phyloP scores from a whole-genome alignment of 2,888 invertebrate species.

The Ennomos fuscantarius region DNA sequence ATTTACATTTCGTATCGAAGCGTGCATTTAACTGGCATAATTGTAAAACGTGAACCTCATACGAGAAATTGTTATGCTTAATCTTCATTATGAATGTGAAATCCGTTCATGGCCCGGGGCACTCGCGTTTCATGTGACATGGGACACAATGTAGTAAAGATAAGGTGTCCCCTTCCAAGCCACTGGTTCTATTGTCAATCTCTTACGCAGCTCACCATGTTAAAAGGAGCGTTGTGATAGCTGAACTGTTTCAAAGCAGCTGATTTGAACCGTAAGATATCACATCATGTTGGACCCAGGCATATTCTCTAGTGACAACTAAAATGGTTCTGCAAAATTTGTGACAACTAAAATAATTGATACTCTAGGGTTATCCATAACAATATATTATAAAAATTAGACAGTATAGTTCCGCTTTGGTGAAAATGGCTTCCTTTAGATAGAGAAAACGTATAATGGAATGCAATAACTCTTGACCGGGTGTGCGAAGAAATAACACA shows the following conservation, averaged over 20 bases:
- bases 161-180: slow-evolving; percentile 80
- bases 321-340: not conserved
- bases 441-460: slow-evolving; percentile 85
- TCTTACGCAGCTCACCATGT: slow-evolving; percentile 73
- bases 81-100: slow-evolving; percentile 77
- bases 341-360: slow-evolving; percentile 3
- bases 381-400: slow-evolving; percentile 67
- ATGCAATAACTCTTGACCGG: slow-evolving; percentile 86
- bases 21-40: slow-evolving; percentile 44
- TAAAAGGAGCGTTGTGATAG: slow-evolving; percentile 65
- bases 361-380: too few relatives aligned
- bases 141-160: slow-evolving; percentile 81
- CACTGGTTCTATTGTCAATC: slow-evolving; percentile 80
- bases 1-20: slow-evolving; percentile 48
- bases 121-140: slow-evolving; percentile 77
- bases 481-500: slow-evolving; percentile 85
- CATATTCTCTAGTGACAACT: slow-evolving; percentile 16
- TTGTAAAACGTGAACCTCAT: slow-evolving; percentile 47
- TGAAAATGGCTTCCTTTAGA: slow-evolving; percentile 84
- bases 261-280: slow-evolving; percentile 42
- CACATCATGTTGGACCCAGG: slow-evolving; percentile 10
- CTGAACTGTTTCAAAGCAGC: slow-evolving; percentile 53
- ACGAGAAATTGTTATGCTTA: slow-evolving; percentile 56
- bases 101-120: slow-evolving; percentile 71
- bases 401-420: slow-evolving; percentile 80